Percentiles rank a stretch among this genome's conserved stretches.
Evolutionary conservation across 2,888 invertebrate species (phyloP).

Genomic region (Osmoderma eremita): DNA sequence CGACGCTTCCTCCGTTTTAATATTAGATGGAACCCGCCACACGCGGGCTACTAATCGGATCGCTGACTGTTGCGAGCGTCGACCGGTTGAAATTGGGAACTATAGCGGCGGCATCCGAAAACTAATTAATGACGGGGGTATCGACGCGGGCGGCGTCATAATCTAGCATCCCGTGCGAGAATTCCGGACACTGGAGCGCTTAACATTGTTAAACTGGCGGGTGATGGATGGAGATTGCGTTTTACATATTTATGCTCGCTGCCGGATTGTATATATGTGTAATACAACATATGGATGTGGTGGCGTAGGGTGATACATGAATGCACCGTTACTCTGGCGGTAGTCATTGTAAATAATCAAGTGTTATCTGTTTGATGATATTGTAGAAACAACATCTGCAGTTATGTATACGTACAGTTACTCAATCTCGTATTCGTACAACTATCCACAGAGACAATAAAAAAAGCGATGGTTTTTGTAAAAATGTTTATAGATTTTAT

Average conservation of each 20-base stretch:
- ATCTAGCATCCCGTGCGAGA: neutral
- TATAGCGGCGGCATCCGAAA: neutral
- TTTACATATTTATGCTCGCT: slow-evolving; percentile 28
- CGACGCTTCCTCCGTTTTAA: slow-evolving; percentile 3
- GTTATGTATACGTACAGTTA: too few species aligned
- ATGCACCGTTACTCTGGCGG: too few species aligned
- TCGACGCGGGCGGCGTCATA: slow-evolving; percentile 13
- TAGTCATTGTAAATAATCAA: too few species aligned
- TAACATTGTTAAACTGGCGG: slow-evolving; percentile 20
- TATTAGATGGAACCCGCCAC: neutral
- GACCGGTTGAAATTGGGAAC: slow-evolving; percentile 8
- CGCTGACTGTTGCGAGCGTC: neutral
- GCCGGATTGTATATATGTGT: neutral
- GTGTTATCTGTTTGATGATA: too few species aligned
- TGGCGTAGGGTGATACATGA: too few species aligned
- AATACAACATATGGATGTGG: too few species aligned
- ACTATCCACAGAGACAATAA: too few species aligned
- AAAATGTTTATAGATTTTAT: too few species aligned
- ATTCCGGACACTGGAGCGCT: neutral
- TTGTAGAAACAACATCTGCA: too few species aligned
- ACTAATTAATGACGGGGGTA: slow-evolving; percentile 20
- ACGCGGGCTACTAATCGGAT: slow-evolving; percentile 7
- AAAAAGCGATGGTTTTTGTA: too few species aligned
- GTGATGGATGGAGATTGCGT: slow-evolving; percentile 35
- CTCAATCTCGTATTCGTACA: too few species aligned